Evolutionary conservation across 1,140 invertebrate genomes (phyloP).

Genomic region (Brachionus sp.): DNA sequence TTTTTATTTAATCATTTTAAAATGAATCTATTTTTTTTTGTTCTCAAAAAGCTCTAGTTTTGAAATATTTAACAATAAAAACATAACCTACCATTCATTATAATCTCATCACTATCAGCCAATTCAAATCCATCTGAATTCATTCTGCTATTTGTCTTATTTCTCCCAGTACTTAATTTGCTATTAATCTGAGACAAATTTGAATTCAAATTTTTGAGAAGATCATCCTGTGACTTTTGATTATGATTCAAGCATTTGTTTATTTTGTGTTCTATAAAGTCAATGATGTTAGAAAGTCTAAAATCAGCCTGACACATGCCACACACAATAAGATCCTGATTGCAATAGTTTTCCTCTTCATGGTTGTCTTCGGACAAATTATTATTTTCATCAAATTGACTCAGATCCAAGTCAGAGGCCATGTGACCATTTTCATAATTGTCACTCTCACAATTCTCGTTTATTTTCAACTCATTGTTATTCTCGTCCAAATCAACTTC

Average conservation of each 20-base stretch:
- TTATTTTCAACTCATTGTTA: conserved; percentile 32
- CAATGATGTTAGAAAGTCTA: conserved; percentile 25
- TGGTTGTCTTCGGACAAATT: not conserved
- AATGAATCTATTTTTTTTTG: too few relatives aligned
- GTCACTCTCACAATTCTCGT: not conserved
- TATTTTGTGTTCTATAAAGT: conserved; percentile 45
- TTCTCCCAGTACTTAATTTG: not conserved
- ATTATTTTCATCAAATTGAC: conserved; percentile 32
- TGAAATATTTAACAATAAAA: not conserved
- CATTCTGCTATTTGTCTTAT: not conserved
- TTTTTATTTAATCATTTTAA: too few relatives aligned
- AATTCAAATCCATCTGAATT: not conserved
- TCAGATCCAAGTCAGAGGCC: not conserved
- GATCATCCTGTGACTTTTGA: conserved; percentile 1
- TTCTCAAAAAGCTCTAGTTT: too few relatives aligned
- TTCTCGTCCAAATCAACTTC: conserved; percentile 10
- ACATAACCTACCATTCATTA: not conserved
- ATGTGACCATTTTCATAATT: not conserved
- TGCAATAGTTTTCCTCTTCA: not conserved
- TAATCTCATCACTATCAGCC: not conserved
- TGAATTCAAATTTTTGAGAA: conserved; percentile 23
- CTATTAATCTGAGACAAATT: conserved; percentile 18
- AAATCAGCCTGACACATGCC: conserved; percentile 43
- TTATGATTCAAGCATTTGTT: conserved; percentile 12
- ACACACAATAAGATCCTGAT: conserved; percentile 43